Percentiles rank a stretch among this genome's conserved stretches.
Evolutionary conservation across 2,113 vertebrate genomes (phyloP).

Genomic region (western clawed frog (Xenopus tropicalis)): DNA sequence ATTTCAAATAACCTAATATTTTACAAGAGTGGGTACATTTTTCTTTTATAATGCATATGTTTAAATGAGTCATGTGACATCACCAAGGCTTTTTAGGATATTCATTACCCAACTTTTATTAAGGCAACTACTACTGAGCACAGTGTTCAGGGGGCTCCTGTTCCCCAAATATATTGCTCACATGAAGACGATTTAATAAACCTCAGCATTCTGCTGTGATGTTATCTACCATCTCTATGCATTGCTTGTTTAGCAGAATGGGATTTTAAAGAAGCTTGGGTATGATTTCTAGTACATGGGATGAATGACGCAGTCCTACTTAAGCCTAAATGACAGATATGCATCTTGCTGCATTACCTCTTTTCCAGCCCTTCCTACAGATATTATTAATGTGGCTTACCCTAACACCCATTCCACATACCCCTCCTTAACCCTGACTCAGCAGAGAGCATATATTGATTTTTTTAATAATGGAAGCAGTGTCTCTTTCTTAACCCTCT

Average conservation of each 20-base stretch:
- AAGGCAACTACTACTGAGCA: too few species aligned
- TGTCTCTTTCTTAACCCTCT: conserved; percentile 14
- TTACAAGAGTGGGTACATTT: too few species aligned
- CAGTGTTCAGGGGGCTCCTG: too few species aligned
- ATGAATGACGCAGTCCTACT: not conserved
- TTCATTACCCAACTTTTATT: too few species aligned
- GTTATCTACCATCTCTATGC: too few species aligned
- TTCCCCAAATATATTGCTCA: too few species aligned
- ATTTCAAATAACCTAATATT: too few species aligned
- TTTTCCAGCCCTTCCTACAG: not conserved
- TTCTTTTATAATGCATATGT: too few species aligned
- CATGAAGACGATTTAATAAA: too few species aligned
- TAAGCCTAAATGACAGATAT: not conserved
- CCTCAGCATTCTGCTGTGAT: too few species aligned
- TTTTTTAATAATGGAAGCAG: conserved; percentile 7
- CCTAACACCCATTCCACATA: not conserved
- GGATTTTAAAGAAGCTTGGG: not conserved
- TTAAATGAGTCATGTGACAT: too few species aligned
- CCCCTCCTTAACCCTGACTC: conserved; percentile 16
- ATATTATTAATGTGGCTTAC: conserved; percentile 4
- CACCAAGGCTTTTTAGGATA: too few species aligned
- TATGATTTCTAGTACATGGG: not conserved
- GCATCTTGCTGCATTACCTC: not conserved
- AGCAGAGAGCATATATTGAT: conserved; percentile 31
- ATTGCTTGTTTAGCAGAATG: not conserved